Percentiles rank a stretch among this genome's conserved stretches.
phyloP scores from a whole-genome alignment of 2,888 invertebrate species.

The Xylocampa areola region DNA sequence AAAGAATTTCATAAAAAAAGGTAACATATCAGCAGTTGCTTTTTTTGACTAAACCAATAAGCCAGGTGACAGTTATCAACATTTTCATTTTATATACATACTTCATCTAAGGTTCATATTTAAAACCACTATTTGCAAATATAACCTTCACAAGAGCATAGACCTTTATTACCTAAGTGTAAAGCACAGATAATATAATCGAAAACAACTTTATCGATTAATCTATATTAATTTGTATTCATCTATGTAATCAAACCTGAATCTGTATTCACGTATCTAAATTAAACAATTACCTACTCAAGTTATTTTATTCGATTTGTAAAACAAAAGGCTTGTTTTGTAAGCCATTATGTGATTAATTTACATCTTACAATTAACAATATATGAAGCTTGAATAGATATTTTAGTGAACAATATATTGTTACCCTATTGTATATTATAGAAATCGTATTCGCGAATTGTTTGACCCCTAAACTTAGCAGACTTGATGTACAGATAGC shows the following conservation, averaged over 20 bases:
- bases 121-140: not conserved
- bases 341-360: constrained; percentile 7
- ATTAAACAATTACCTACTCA: not conserved
- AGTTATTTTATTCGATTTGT: not conserved
- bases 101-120: no score
- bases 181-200: not conserved
- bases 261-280: not conserved
- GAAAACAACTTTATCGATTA: not conserved
- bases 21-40: no score
- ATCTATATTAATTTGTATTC: not conserved
- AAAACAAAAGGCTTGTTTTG: constrained; percentile 3
- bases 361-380: constrained; percentile 4
- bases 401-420: constrained; percentile 1
- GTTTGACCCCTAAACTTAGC: constrained; percentile 20
- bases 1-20: no score
- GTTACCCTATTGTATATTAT: not conserved
- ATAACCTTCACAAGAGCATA: constrained; percentile 10
- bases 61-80: no score
- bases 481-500: no score
- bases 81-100: no score
- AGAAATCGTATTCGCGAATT: not conserved
- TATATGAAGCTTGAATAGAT: constrained; percentile 4
- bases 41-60: no score
- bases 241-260: not conserved
- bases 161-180: not conserved